phyloP scores from a whole-genome alignment of 2,888 invertebrate genomes.

The Idaea aversata region DNA sequence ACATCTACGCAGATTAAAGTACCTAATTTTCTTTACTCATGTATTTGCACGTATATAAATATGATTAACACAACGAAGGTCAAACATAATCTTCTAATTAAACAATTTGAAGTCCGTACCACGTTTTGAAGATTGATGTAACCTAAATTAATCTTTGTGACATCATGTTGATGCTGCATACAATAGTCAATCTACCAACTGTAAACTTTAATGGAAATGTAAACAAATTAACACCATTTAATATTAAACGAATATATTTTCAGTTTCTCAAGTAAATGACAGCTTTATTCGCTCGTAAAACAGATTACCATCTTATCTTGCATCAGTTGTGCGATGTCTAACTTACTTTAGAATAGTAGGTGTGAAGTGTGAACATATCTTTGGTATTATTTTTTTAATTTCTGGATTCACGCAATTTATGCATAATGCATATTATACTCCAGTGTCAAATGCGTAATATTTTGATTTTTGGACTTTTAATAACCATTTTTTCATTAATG shows the following conservation, averaged over 20 bases:
- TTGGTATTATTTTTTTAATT: neutral
- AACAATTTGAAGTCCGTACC: neutral
- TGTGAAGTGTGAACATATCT: neutral
- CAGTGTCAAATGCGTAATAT: too few species aligned
- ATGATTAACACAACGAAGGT: neutral
- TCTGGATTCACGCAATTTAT: neutral
- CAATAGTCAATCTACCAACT: conserved; percentile 27
- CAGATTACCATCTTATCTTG: neutral
- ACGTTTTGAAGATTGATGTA: neutral
- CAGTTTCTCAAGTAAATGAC: neutral
- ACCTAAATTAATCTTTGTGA: conserved; percentile 15
- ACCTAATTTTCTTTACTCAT: neutral
- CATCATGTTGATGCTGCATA: conserved; percentile 17
- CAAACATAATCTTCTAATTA: neutral
- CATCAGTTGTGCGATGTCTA: neutral
- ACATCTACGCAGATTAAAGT: neutral
- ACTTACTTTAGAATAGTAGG: neutral
- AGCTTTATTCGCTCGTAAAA: neutral
- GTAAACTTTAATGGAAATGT: too few species aligned
- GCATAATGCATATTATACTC: neutral
- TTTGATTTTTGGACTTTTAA: too few species aligned
- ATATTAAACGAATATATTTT: neutral
- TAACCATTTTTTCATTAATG: too few species aligned
- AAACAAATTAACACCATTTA: neutral
- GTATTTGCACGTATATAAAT: neutral